These are phyloP conservation scores for Danaus chrysippus DNA, from an alignment of 2,888 invertebrate genomes.

Conservation along the genomic window DNA sequence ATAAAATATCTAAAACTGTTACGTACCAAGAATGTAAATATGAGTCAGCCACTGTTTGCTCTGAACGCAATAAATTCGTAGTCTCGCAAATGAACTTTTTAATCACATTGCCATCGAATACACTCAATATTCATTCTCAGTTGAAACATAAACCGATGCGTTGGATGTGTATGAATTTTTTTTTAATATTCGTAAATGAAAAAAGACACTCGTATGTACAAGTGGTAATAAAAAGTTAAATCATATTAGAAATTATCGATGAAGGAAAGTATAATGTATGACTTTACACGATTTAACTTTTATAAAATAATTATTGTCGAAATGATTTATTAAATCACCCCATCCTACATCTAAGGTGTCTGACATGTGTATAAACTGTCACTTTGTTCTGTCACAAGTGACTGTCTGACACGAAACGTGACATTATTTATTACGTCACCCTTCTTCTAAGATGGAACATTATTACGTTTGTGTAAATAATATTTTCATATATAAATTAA, in stretches of 20 bases:
- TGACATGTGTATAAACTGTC: conserved; percentile 4
- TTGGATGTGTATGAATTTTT: conserved; percentile 11
- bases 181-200: not conserved
- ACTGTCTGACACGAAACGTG: conserved; percentile 1
- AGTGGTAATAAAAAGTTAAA: too few species aligned
- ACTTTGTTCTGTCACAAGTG: conserved; percentile 1
- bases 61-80: conserved; percentile 28
- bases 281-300: not conserved
- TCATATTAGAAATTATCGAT: too few species aligned
- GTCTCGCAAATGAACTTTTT: conserved; percentile 48
- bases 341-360: not conserved
- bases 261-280: too few species aligned
- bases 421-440: conserved; percentile 1
- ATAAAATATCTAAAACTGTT: not conserved
- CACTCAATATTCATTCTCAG: conserved; percentile 24
- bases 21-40: conserved; percentile 12
- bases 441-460: not conserved
- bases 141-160: conserved; percentile 13
- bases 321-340: conserved; percentile 2
- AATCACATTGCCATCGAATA: conserved; percentile 43
- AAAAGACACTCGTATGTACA: not conserved
- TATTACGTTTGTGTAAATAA: not conserved
- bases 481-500: not conserved
- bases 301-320: not conserved
- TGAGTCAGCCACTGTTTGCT: conserved; percentile 21